Percentiles rank a stretch among this genome's conserved stretches.
Evolutionary conservation across 1,140 invertebrate genomes (phyloP).

Genomic region (Atta colombica): DNA sequence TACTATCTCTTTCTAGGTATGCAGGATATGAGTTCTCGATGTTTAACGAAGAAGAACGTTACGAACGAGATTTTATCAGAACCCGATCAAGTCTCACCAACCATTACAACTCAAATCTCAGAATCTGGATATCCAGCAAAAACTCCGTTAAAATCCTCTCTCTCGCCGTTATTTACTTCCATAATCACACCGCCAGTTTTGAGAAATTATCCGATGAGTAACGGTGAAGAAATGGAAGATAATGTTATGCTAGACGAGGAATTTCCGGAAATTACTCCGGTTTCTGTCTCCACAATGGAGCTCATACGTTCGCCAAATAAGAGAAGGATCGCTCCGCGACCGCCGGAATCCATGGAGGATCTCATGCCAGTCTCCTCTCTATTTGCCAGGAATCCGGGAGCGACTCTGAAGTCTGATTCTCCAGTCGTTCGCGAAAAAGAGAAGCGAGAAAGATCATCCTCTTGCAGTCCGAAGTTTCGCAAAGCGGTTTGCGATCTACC

Average conservation of each 20-base stretch:
- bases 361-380: slow-evolving; percentile 74
- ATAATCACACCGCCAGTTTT: background rate
- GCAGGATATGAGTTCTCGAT: slow-evolving; percentile 16
- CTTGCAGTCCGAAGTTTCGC: slow-evolving; percentile 89
- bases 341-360: slow-evolving; percentile 87
- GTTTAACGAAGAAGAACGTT: slow-evolving; percentile 18
- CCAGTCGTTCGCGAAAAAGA: slow-evolving; percentile 92
- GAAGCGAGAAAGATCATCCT: slow-evolving; percentile 90
- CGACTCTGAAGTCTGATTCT: slow-evolving; percentile 88
- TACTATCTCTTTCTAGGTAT: slow-evolving; percentile 32
- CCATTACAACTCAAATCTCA: background rate
- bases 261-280: slow-evolving; percentile 51
- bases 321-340: slow-evolving; percentile 89
- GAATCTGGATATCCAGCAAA: slow-evolving; percentile 12
- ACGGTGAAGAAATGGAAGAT: background rate
- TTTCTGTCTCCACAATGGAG: slow-evolving; percentile 69
- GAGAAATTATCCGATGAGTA: background rate
- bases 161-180: slow-evolving; percentile 19
- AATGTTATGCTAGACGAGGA: slow-evolving; percentile 29
- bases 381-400: slow-evolving; percentile 88
- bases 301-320: slow-evolving; percentile 85
- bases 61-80: slow-evolving; percentile 26
- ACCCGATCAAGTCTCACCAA: background rate
- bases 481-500: slow-evolving; percentile 82
- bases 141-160: background rate